Percentiles rank a stretch among this genome's conserved stretches.
Conservation (phyloP, 2,888 invertebrate species). For the Ophonus ardosiacus region DNA sequence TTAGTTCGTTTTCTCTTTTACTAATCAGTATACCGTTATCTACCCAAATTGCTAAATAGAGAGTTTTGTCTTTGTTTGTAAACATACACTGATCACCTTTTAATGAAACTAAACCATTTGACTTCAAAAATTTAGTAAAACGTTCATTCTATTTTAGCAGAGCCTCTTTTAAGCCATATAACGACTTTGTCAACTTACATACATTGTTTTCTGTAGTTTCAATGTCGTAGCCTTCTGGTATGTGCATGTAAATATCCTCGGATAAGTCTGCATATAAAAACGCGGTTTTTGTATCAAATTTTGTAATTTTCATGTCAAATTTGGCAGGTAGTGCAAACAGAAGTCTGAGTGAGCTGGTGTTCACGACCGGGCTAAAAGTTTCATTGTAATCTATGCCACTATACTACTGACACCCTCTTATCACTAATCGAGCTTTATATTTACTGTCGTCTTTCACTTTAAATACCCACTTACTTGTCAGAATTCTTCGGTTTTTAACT, state of each 20-base stretch:
- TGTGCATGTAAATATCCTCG: neutral
- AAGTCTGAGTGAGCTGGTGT: neutral
- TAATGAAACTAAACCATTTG: conserved; percentile 48
- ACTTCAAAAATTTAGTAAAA: conserved; percentile 55
- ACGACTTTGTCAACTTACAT: neutral
- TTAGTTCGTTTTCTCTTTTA: neutral
- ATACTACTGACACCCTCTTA: neutral
- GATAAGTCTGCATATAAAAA: neutral
- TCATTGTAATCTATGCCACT: neutral
- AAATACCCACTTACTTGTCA: neutral
- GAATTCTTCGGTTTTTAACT: neutral
- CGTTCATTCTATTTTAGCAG: neutral
- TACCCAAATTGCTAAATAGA: conserved; percentile 64
- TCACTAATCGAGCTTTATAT: neutral
- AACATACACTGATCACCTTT: conserved; percentile 64
- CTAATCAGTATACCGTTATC: conserved; percentile 63
- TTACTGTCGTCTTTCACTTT: neutral
- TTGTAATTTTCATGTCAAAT: neutral
- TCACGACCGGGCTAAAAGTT: conserved; percentile 17
- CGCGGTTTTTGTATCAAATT: conserved; percentile 21
- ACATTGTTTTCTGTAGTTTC: neutral
- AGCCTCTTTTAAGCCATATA: conserved; percentile 19
- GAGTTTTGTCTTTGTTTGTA: conserved; percentile 18
- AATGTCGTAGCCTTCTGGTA: conserved; percentile 5
- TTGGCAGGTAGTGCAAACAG: neutral